phyloP scores from a whole-genome alignment of 2,888 invertebrate genomes.

The Agrotis ipsilon region DNA sequence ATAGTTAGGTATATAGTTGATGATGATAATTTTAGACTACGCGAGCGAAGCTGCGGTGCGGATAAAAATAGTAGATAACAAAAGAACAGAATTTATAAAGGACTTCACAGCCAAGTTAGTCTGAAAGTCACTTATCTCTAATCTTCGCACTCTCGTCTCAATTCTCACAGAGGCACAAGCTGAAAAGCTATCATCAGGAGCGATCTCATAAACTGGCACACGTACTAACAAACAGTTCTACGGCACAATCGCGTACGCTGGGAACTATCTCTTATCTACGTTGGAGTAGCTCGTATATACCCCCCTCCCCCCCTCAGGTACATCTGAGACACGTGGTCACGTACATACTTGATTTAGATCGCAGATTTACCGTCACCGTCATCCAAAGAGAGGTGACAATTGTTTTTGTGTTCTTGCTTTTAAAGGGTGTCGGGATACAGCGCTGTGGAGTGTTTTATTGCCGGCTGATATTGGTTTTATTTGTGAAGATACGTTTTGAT shows the following conservation, averaged over 20 bases:
- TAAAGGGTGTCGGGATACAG: neutral
- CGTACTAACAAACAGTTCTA: constrained; percentile 34
- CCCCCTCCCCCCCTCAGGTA: neutral
- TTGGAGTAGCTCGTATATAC: constrained; percentile 22
- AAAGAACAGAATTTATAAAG: no score
- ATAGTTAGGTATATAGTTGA: no score
- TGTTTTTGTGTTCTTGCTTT: constrained; percentile 35
- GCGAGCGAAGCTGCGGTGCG: no score
- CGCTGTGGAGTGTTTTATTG: constrained; percentile 5
- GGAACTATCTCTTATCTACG: constrained; percentile 43
- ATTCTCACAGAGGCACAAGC: neutral
- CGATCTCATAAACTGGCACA: constrained; percentile 31
- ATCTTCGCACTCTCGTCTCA: neutral
- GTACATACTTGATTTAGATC: constrained; percentile 49
- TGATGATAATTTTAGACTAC: no score
- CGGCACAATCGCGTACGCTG: constrained; percentile 20
- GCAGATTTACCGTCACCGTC: constrained; percentile 42
- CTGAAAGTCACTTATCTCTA: neutral
- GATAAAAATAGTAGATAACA: no score
- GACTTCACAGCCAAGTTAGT: neutral
- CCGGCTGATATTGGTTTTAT: neutral
- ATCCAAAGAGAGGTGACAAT: constrained; percentile 29
- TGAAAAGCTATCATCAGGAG: constrained; percentile 19
- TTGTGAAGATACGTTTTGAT: neutral
- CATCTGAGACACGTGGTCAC: constrained; percentile 34